Base-by-base conservation (phyloP, 2,888 invertebrate species). In the Dioctria linearis region DNA sequence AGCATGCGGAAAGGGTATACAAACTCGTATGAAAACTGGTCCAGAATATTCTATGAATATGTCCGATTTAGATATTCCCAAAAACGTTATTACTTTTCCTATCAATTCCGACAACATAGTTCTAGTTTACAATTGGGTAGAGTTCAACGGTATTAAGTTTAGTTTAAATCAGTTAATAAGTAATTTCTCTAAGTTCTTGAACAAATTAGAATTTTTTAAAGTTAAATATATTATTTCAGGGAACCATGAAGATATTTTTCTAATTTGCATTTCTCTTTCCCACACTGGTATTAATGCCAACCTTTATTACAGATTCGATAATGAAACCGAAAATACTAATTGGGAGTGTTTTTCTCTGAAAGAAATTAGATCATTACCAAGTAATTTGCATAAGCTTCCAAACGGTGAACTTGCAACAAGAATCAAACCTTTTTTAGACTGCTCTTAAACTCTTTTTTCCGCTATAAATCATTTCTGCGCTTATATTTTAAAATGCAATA, bases 351-450 rank as follows among this genome's bases (percentile, higher is more conserved):
- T 25, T 25, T 25, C 25, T 25, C 25, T 25, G 25, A 25, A 25
- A 25, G 25, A 25, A 25, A 25, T 25, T 25, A 65, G 8, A 65
- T 6, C 40, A 3, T 65, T 65, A 5, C 40, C 63, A 3, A 65
- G 6, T 40, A 25, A 65, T 37, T 9, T 65, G 40, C 39, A 65
- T n/a, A 65, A 65, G 9, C 63, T 65, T 8, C 40, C 63, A 40
- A 42, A 65, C 25, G 25, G 25, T 25, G 25, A 25, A 25, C 25
- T 25, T 25, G 25, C 25, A 25, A 25, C 25, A 25, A 65, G 63
- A 65, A 39, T 65, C 11, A 65, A 65, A 65, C 63, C 63, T n/a
- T 65, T 65, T 65, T 39, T 65, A 3, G 63, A 65, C 1, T 40
- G 9, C 11, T 65, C 25, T 25, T 25, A 25, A 25, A 25, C 25